Base-by-base conservation (phyloP, 2,888 invertebrate species). In the Eristalinus sepulchralis region DNA sequence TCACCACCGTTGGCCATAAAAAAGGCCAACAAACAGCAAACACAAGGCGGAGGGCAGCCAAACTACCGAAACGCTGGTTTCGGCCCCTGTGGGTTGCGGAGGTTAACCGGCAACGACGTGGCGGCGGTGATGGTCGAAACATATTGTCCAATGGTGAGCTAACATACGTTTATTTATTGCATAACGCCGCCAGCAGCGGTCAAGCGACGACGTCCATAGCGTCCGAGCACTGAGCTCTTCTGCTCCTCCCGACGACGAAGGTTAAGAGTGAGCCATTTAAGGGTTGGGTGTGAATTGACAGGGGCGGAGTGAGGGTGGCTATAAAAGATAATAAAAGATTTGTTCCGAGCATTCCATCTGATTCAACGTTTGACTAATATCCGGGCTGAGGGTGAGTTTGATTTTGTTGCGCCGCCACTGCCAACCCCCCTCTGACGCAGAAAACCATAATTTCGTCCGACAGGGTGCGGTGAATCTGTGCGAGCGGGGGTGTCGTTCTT, bases 131-230 rank as follows among this genome's bases (percentile, higher is more conserved):
- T 39, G 64, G 70, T 27, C n/a, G 73, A 27, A 82, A 82, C 86
- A 86, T 75, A 79, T 82, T 86, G 86, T 78, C 78, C 72, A 17
- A 62, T 78, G 82, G 77, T 75, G 78, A 70, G 55, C 73, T 62
- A 78, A 53, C 81, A 77, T 82, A 78, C 78, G 73, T 82, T 64
- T 82, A 71, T 86, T 86, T 82, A 86, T 86, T 82, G 86, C 67
- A 60, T 62, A 68, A 70, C 59, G 75, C 81, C 82, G 73, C 34
- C 60, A 75, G 72, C 67, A 57, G 72, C 60, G 82, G 77, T 73
- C 82, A 82, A 82, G 24, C 70, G 47, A 34, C 70, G 60, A 27
- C 24, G 24, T 2, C 39, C 2, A 27, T 8, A 6, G 39, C 39
- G 39, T 2, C 39, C 1, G 57, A 47, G 57, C 13, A 22, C 22